These are phyloP conservation scores for Tragelaphus strepsiceros DNA, from an alignment of 2,113 vertebrate genomes.

Conservation along the genomic window DNA sequence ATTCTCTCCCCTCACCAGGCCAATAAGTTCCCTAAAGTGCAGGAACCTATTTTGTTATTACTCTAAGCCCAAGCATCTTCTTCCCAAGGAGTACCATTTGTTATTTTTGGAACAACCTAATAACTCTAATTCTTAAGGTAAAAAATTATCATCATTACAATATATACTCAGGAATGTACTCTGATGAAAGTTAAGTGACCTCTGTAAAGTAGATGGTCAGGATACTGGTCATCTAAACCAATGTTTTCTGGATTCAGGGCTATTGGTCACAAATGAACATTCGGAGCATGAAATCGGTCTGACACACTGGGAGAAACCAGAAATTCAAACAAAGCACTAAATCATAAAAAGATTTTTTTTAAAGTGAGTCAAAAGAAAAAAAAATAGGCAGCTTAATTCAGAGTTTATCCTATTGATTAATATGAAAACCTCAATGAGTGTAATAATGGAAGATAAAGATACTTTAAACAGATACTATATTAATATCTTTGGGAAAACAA, in stretches of 20 bases:
- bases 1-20: neutral
- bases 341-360: neutral
- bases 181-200: neutral
- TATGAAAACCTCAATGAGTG: neutral
- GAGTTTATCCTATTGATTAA: neutral
- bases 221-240: neutral
- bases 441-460: neutral
- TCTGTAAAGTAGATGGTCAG: neutral
- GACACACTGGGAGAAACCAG: neutral
- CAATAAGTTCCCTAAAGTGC: neutral
- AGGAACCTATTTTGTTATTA: neutral
- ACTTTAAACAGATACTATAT: neutral
- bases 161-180: neutral
- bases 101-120: neutral
- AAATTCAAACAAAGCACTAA: slow-evolving; percentile 17
- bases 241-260: neutral
- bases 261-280: neutral
- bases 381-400: neutral
- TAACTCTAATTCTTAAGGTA: slow-evolving; percentile 8
- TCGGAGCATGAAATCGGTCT: neutral
- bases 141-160: neutral
- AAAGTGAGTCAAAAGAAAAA: neutral
- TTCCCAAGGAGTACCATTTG: neutral
- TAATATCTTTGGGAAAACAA: neutral
- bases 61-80: neutral